Evolutionary conservation across 2,797 vertebrate genomes (phyloP).

Genomic region (Myripristis murdjan): DNA sequence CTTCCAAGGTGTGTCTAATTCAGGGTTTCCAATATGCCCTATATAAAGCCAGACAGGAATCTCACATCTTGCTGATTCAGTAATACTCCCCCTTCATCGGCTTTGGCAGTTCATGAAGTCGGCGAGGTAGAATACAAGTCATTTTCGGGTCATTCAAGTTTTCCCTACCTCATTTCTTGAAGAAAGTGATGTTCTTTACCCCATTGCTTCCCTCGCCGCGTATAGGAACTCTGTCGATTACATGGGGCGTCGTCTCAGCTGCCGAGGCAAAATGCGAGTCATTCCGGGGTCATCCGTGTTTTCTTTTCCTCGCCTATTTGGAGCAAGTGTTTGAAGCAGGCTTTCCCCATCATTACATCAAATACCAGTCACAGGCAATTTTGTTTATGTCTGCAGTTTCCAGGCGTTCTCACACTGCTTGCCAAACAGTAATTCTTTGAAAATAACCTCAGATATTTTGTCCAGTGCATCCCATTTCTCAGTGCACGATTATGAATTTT

Average conservation of each 20-base stretch:
- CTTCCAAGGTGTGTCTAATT: slow-evolving; percentile 15
- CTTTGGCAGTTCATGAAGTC: slow-evolving; percentile 20
- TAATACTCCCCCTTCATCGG: slow-evolving; percentile 5
- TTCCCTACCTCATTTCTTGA: slow-evolving; percentile 6
- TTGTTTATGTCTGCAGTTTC: slow-evolving; percentile 20
- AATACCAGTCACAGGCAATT: slow-evolving; percentile 9
- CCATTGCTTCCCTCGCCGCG: not conserved
- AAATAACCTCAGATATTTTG: slow-evolving; percentile 1
- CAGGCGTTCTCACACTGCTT: not conserved
- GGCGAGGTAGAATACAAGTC: slow-evolving; percentile 28
- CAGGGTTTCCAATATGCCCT: slow-evolving; percentile 14
- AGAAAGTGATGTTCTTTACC: slow-evolving; percentile 13
- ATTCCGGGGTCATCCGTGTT: slow-evolving; percentile 15
- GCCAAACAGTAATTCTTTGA: not conserved
- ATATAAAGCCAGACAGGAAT: not conserved
- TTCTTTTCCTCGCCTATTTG: not conserved
- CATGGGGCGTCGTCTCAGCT: not conserved
- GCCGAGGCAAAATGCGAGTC: slow-evolving; percentile 3
- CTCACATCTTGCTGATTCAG: slow-evolving; percentile 11
- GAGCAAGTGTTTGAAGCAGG: slow-evolving; percentile 6
- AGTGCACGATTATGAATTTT: slow-evolving; percentile 12
- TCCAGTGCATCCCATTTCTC: not conserved
- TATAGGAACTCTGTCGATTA: slow-evolving; percentile 15
- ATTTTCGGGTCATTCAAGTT: slow-evolving; percentile 53
- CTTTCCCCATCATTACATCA: not conserved